Base-by-base conservation (phyloP, 2,888 invertebrate species). In the Gastrophysa polygoni region DNA sequence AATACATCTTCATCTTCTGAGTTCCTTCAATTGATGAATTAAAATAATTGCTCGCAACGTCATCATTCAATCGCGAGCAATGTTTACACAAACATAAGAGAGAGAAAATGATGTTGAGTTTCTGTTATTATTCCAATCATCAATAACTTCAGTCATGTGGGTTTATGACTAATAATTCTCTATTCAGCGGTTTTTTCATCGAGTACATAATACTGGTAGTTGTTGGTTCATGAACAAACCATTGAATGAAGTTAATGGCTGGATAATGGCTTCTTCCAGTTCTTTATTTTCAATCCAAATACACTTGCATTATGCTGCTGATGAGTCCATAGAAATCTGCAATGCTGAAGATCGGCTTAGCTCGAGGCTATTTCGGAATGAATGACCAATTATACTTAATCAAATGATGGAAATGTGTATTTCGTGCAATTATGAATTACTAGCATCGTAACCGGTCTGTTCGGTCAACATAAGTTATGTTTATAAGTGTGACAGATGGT, bases 131-230 rank as follows among this genome's bases (percentile, higher is more conserved):
- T 47, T 57, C 38, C 57, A 21, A 49, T 49, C 57, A 32, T 43
- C 11, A 56, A 57, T 57, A 49, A 57, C 57, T 47, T 32, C 48
- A 57, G 49, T 29, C 34, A 57, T 49, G 47, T 34, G 48, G 29
- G 38, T 57, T 57, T 24, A 57, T 48, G 57, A 34, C 48, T 57
- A 10, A 57, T 57, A 49, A 49, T 34, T 47, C 46, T 29, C 57
- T 11, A 47, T 57, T 49, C 47, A 48, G 21, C 18, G 44, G 20
- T 46, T 57, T 38, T 57, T 44, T 48, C 34, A 28, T 47, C n/a
- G 46, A 11, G 20, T 17, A 54, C 20, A 54, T 32, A 47, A 48
- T 32, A 57, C 47, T 28, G 47, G 32, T 21, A 57, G 48, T 18
- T 24, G 47, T 17, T 16, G 24, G 47, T 43, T 16, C 18, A 32